A percentile compares a stretch with the other conserved stretches of the same genome.
phyloP scores from a whole-genome alignment of 2,797 vertebrate genomes.

The Mormyrus proboscirostris region DNA sequence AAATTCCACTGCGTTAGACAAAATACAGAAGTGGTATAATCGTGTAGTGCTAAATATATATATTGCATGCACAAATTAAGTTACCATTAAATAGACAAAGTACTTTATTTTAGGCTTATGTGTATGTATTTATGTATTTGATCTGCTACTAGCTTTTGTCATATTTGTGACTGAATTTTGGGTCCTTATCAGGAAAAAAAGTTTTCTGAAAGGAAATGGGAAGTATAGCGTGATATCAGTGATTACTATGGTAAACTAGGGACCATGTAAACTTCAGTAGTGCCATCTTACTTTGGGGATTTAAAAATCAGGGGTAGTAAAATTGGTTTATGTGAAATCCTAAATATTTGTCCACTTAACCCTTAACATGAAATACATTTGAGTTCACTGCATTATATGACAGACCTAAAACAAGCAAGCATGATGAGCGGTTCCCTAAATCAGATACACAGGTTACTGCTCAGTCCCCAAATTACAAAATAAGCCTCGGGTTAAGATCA shows the following conservation, averaged over 20 bases:
- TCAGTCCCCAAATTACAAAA: not conserved
- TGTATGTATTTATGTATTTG: slow-evolving; percentile 25
- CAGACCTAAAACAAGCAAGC: not conserved
- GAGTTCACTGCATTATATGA: not conserved
- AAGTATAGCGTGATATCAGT: not conserved
- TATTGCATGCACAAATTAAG: not conserved
- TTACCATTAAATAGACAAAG: not conserved
- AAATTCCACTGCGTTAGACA: not conserved
- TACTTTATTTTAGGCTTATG: slow-evolving; percentile 34
- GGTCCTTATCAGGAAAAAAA: not conserved
- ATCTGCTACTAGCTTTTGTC: slow-evolving; percentile 38
- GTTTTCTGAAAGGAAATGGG: not conserved
- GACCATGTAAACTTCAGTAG: not conserved
- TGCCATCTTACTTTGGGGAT: not conserved
- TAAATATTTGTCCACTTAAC: not conserved
- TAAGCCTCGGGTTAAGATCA: not conserved
- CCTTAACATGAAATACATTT: not conserved
- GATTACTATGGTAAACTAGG: not conserved
- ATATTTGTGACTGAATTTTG: slow-evolving; percentile 26
- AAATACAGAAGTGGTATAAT: not conserved
- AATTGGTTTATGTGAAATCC: not conserved
- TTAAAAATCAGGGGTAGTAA: slow-evolving; percentile 23
- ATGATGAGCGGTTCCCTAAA: not conserved
- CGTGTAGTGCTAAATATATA: not conserved
- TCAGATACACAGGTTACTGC: not conserved